phyloP scores from a whole-genome alignment of 2,797 vertebrate species.

The Dendrocincla tyrannina region DNA sequence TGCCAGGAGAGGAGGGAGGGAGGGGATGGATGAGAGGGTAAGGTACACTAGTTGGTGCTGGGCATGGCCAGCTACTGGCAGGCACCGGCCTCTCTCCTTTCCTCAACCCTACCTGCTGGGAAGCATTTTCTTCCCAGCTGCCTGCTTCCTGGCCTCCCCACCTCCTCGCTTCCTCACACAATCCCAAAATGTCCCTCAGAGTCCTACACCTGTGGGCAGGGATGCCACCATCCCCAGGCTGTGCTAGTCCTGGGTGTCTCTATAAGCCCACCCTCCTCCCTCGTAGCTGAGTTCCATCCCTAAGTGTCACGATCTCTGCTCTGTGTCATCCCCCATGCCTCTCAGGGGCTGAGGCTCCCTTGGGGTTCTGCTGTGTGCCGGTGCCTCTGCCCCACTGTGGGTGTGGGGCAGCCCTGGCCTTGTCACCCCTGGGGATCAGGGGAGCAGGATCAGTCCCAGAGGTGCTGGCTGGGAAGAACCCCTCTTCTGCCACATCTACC shows the following conservation, averaged over 20 bases:
- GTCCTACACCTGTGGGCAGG: neutral
- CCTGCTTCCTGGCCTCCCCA: too few species aligned
- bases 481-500: neutral
- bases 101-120: neutral
- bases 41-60: neutral
- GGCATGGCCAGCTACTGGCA: neutral
- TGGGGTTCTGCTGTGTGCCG: fast-evolving
- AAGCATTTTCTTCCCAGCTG: neutral
- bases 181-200: neutral
- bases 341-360: neutral
- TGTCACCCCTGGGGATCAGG: too few species aligned
- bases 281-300: too few species aligned
- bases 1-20: fast-evolving
- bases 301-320: too few species aligned
- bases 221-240: neutral
- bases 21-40: neutral
- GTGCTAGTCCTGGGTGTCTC: neutral
- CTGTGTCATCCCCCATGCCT: neutral
- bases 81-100: neutral
- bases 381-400: neutral
- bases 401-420: neutral
- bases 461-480: neutral
- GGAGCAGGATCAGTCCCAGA: neutral
- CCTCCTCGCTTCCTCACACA: neutral
- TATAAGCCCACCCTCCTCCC: too few species aligned